A percentile compares a stretch with the other conserved stretches of the same genome.
These are phyloP conservation scores for Stratiolaelaps scimitus DNA, from an alignment of 1,140 invertebrate species.

Conservation along the genomic window DNA sequence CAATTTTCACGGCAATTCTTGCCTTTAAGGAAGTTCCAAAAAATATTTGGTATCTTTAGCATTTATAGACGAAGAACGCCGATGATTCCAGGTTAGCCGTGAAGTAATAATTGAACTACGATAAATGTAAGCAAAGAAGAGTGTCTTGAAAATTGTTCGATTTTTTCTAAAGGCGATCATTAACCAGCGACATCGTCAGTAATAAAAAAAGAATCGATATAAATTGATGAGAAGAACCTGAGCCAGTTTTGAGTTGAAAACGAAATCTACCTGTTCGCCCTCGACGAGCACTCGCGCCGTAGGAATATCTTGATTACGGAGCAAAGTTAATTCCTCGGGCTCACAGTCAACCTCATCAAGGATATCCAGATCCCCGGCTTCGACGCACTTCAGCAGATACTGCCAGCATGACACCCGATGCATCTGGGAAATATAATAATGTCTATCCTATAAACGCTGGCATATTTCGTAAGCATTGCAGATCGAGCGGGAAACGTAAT, in stretches of 20 bases:
- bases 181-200: too few species aligned
- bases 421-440: not conserved
- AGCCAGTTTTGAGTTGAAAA: too few species aligned
- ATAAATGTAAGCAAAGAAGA: too few species aligned
- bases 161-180: too few species aligned
- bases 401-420: not conserved
- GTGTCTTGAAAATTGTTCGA: too few species aligned
- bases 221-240: too few species aligned
- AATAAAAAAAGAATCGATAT: too few species aligned
- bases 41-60: not conserved
- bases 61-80: too few species aligned
- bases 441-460: too few species aligned
- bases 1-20: not conserved
- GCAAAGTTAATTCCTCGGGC: not conserved
- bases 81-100: too few species aligned
- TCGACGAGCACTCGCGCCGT: not conserved
- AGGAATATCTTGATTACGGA: slow-evolving; percentile 3
- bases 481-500: not conserved
- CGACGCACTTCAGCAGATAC: slow-evolving; percentile 1
- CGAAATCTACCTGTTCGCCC: not conserved
- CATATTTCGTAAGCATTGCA: too few species aligned
- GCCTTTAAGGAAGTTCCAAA: not conserved
- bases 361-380: slow-evolving; percentile 1
- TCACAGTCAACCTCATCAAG: not conserved
- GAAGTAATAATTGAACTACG: too few species aligned